These are phyloP conservation scores for Apteryx mantelli DNA, from an alignment of 2,113 vertebrate species.

Conservation along the genomic window DNA sequence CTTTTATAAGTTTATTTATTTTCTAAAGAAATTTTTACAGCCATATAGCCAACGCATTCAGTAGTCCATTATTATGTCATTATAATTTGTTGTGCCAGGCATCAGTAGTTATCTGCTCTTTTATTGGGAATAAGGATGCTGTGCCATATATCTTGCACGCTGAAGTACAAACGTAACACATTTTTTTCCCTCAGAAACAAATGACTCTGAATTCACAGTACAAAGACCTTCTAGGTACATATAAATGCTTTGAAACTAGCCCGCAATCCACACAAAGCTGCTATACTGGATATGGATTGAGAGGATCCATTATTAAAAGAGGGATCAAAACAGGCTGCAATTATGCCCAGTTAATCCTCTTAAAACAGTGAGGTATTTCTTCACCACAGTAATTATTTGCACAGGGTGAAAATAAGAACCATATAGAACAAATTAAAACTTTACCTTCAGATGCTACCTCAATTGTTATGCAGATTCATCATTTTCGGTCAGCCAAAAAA, in stretches of 20 bases:
- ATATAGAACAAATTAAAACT: constrained; percentile 80
- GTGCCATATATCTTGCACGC: neutral
- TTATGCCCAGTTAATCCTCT: constrained; percentile 79
- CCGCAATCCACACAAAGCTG: constrained; percentile 38
- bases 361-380: constrained; percentile 78
- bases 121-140: neutral
- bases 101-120: neutral
- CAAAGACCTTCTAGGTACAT: constrained; percentile 50
- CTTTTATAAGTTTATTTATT: neutral
- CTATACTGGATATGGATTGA: constrained; percentile 42
- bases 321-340: constrained; percentile 78
- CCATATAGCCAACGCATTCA: neutral
- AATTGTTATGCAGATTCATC: constrained; percentile 74
- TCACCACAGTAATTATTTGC: constrained; percentile 75
- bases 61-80: accelerated
- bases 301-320: constrained; percentile 76
- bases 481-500: neutral
- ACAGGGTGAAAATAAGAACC: constrained; percentile 74
- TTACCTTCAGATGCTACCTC: constrained; percentile 79
- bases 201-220: neutral
- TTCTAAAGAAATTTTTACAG: neutral
- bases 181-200: neutral
- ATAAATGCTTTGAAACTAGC: constrained; percentile 39
- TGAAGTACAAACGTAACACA: neutral
- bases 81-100: accelerated